Evolutionary conservation across 1,140 invertebrate species (phyloP).

Genomic region (Calycopis cecrops): DNA sequence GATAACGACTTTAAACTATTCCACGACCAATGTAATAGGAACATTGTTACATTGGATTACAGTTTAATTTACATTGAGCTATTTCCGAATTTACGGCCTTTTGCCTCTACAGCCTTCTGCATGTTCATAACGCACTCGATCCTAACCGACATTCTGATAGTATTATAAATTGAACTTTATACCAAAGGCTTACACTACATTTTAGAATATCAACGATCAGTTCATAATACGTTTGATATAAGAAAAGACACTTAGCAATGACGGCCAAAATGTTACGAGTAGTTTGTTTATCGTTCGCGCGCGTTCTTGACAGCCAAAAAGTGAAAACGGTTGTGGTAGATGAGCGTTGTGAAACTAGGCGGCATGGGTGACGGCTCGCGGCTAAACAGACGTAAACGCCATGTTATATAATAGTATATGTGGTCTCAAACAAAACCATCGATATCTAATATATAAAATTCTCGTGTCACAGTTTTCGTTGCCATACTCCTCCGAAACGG

Average conservation of each 20-base stretch:
- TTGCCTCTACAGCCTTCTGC: slow-evolving; percentile 26
- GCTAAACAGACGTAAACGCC: slow-evolving; percentile 19
- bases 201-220: slow-evolving; percentile 28
- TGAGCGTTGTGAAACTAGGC: slow-evolving; percentile 66
- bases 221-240: slow-evolving; percentile 31
- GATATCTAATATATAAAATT: too few species aligned
- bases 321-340: slow-evolving; percentile 68
- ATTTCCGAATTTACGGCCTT: slow-evolving; percentile 46
- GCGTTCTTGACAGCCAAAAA: slow-evolving; percentile 75
- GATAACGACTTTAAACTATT: slow-evolving; percentile 42
- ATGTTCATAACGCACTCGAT: slow-evolving; percentile 5
- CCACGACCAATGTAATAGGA: slow-evolving; percentile 31
- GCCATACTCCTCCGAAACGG: too few species aligned
- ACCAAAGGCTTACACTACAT: slow-evolving; percentile 34
- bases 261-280: slow-evolving; percentile 57
- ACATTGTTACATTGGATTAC: slow-evolving; percentile 42
- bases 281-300: slow-evolving; percentile 70
- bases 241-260: slow-evolving; percentile 38
- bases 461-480: too few species aligned
- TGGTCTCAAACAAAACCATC: too few species aligned
- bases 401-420: not conserved
- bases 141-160: slow-evolving; percentile 15
- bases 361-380: slow-evolving; percentile 36
- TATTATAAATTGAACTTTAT: slow-evolving; percentile 49
- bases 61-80: slow-evolving; percentile 43